A percentile compares a stretch with the other conserved stretches of the same genome.
Conservation (phyloP, 2,888 invertebrate genomes). For the Eudasyphora cyanicolor region DNA sequence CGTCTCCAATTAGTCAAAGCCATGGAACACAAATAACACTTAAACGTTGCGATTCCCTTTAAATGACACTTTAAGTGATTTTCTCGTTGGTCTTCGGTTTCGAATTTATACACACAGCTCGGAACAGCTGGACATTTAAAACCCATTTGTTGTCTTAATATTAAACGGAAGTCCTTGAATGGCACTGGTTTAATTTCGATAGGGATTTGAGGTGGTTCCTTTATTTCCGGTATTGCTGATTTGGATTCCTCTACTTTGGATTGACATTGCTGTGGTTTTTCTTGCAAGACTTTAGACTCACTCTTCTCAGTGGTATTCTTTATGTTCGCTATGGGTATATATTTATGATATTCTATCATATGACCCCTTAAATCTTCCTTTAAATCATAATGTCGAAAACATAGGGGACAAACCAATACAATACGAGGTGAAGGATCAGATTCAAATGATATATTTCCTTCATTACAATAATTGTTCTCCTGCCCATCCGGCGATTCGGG, state of each 20-base stretch:
- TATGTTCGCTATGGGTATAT: slow-evolving; percentile 57
- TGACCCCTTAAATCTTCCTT: slow-evolving; percentile 76
- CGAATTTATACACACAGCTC: slow-evolving; percentile 82
- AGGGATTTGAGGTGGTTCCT: background rate
- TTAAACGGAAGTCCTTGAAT: slow-evolving; percentile 76
- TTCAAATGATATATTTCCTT: too few relatives aligned
- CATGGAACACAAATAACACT: slow-evolving; percentile 81
- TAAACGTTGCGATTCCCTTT: slow-evolving; percentile 74
- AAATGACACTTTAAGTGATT: slow-evolving; percentile 82
- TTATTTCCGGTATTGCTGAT: background rate
- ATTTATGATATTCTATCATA: slow-evolving; percentile 76
- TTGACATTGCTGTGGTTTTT: background rate
- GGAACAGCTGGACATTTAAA: slow-evolving; percentile 48
- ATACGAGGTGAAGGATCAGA: slow-evolving; percentile 56
- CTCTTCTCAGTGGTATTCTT: background rate
- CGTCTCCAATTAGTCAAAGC: slow-evolving; percentile 84
- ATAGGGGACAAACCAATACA: slow-evolving; percentile 70
- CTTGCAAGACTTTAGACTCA: background rate
- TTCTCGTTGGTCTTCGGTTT: slow-evolving; percentile 78
- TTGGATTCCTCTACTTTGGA: background rate
- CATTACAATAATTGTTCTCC: slow-evolving; percentile 41
- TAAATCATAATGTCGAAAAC: slow-evolving; percentile 68
- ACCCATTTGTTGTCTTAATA: slow-evolving; percentile 67
- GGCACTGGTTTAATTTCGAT: slow-evolving; percentile 73
- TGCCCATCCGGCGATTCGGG: slow-evolving; percentile 28